Evolutionary conservation across 2,888 invertebrate species (phyloP), one percentile per base, ranked within the genome.

Genomic region (Drosophila anceps): DNA sequence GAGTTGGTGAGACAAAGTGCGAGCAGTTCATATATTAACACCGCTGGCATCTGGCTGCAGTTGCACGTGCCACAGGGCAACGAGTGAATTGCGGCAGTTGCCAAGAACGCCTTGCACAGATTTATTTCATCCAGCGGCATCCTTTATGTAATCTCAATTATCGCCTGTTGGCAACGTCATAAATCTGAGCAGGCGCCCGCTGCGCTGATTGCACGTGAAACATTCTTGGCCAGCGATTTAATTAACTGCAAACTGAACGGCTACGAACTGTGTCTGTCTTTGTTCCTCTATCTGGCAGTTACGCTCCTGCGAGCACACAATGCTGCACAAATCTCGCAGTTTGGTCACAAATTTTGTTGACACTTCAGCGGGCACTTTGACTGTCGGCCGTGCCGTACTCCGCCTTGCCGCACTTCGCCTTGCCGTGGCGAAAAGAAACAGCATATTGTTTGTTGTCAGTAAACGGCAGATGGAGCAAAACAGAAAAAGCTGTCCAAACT

Each of bases 131-230:
- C 27, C 60, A 33, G 58, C 46, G 48, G 62, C 74, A 58, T 68
- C 70, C 75, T 83, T 86, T 77, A 86, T 81, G 77, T 90, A 80
- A 82, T 84, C 90, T 86, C 86, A 86, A 86, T 86, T 90, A 88
- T 88, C 83, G 88, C 83, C 85, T 76, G 58, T 82, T 82, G 86
- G 88, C 73, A 69, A 73, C 63, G 72, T 79, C 88, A 86, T 86
- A 86, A 86, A 76, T 80, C 73, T 75, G 70, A 72, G 72, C 71
- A 59, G 66, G 51, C 50, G 46, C 69, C 67, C 59, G 62, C 66
- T 63, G 71, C 73, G 46, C 68, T 75, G 77, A 82, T 84, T 85
- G 83, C 81, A 88, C 57, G 76, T 68, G 69, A 71, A 76, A 70
- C 70, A 69, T 61, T 71, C 67, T 67, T 63, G 51, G 67, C 74